Conservation (phyloP, 2,888 invertebrate genomes). For the Leptothorax acervorum region DNA sequence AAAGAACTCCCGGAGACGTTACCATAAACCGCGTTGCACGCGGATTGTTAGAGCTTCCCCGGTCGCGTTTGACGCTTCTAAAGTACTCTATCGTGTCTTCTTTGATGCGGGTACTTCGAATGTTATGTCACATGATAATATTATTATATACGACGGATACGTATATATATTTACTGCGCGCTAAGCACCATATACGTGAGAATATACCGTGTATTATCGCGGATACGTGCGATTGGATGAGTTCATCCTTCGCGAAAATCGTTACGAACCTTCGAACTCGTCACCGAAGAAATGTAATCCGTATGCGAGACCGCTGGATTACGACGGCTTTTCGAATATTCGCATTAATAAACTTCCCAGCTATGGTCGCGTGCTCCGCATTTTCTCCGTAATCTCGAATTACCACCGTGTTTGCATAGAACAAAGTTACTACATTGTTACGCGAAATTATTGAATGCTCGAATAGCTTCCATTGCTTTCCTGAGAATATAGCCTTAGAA, state of each 20-base stretch:
- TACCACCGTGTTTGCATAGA: background rate
- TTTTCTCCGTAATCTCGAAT: slow-evolving; percentile 40
- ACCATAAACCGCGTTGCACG: slow-evolving; percentile 31
- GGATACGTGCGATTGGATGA: slow-evolving; percentile 42
- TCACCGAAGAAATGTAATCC: slow-evolving; percentile 57
- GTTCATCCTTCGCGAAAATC: slow-evolving; percentile 19
- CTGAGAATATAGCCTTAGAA: background rate
- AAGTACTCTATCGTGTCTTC: slow-evolving; percentile 21
- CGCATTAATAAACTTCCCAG: slow-evolving; percentile 55
- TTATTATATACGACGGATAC: slow-evolving; percentile 39
- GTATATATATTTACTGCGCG: background rate
- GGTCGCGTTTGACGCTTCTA: slow-evolving; percentile 23
- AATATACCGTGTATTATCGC: slow-evolving; percentile 7
- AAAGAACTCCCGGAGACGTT: slow-evolving; percentile 22
- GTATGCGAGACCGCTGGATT: slow-evolving; percentile 25
- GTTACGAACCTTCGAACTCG: slow-evolving; percentile 34
- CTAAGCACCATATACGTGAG: background rate
- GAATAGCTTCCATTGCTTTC: slow-evolving; percentile 8
- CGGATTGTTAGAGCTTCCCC: slow-evolving; percentile 31
- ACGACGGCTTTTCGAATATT: slow-evolving; percentile 43
- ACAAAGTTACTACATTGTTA: slow-evolving; percentile 24
- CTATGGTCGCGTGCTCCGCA: background rate
- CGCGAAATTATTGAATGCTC: slow-evolving; percentile 18
- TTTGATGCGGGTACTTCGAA: slow-evolving; percentile 47
- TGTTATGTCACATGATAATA: slow-evolving; percentile 42